These are phyloP conservation scores for Intellagama lesueurii DNA, from an alignment of 2,797 vertebrate genomes.

Conservation along the genomic window DNA sequence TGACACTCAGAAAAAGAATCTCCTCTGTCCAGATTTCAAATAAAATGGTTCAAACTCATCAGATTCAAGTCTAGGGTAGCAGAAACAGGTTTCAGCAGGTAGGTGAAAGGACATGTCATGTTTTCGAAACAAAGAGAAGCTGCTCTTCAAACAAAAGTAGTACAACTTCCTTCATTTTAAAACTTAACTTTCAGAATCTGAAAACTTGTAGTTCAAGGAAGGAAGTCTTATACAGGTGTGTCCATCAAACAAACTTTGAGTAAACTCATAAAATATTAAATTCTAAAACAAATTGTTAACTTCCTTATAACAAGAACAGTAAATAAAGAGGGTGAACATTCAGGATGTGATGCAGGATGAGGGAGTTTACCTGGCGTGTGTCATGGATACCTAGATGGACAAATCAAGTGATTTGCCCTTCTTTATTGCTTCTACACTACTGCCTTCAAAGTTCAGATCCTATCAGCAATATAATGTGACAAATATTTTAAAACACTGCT, in stretches of 20 bases:
- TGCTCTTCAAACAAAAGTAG: background rate
- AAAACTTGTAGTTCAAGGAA: background rate
- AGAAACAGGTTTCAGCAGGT: background rate
- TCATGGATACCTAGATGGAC: background rate
- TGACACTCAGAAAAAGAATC: background rate
- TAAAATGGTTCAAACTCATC: background rate
- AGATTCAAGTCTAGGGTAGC: background rate
- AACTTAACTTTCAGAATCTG: background rate
- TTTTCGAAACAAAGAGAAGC: background rate
- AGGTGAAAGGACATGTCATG: background rate
- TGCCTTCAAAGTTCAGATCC: background rate
- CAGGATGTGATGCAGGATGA: background rate
- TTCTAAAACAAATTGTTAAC: background rate
- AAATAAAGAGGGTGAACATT: background rate
- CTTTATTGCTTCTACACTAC: background rate
- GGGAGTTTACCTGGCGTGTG: background rate
- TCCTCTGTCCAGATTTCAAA: background rate
- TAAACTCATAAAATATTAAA: background rate
- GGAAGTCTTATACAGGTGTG: background rate
- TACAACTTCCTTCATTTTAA: background rate
- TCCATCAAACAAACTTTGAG: background rate
- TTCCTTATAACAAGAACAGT: background rate
- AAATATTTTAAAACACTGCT: background rate
- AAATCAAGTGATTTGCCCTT: background rate
- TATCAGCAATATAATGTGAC: background rate